A percentile compares a stretch with the other conserved stretches of the same genome.
Evolutionary conservation across 2,888 invertebrate genomes (phyloP).

Genomic region (Sisyra nigra): DNA sequence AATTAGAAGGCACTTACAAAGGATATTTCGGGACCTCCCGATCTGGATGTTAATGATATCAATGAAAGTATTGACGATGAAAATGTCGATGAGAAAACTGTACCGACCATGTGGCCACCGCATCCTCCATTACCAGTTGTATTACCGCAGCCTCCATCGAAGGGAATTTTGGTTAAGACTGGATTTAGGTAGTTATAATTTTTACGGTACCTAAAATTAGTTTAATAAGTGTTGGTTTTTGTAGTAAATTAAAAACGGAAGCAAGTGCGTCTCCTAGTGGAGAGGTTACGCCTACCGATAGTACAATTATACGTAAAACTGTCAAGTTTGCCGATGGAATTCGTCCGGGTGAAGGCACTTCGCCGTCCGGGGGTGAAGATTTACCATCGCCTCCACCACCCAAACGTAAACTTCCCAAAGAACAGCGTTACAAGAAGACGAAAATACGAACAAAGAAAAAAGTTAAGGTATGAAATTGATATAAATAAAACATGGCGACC

Average conservation of each 20-base stretch:
- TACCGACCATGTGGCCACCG: constrained; percentile 21
- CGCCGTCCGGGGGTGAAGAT: constrained; percentile 40
- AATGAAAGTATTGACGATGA: constrained; percentile 15
- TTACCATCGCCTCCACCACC: constrained; percentile 42
- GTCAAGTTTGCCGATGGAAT: constrained; percentile 46
- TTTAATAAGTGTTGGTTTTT: neutral
- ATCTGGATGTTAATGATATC: constrained; percentile 11
- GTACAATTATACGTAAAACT: constrained; percentile 22
- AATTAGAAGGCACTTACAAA: constrained; percentile 14
- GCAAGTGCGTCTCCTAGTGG: constrained; percentile 9
- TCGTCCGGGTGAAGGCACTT: constrained; percentile 39
- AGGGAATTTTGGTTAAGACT: constrained; percentile 37
- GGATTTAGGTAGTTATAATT: constrained; percentile 36
- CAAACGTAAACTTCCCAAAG: constrained; percentile 30
- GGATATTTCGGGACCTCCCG: constrained; percentile 13
- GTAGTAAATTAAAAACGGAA: constrained; percentile 10
- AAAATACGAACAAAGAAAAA: constrained; percentile 34
- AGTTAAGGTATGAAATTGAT: constrained; percentile 26
- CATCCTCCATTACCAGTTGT: constrained; percentile 16
- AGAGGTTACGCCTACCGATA: constrained; percentile 6
- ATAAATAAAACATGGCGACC: too few relatives aligned
- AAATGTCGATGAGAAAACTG: constrained; percentile 13
- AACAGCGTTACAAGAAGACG: constrained; percentile 30
- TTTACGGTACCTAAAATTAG: constrained; percentile 9
- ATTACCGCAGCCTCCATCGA: constrained; percentile 29